Percentiles rank a stretch among this genome's conserved stretches.
phyloP scores from a whole-genome alignment of 2,888 invertebrate species.

The Bembecia ichneumoniformis region DNA sequence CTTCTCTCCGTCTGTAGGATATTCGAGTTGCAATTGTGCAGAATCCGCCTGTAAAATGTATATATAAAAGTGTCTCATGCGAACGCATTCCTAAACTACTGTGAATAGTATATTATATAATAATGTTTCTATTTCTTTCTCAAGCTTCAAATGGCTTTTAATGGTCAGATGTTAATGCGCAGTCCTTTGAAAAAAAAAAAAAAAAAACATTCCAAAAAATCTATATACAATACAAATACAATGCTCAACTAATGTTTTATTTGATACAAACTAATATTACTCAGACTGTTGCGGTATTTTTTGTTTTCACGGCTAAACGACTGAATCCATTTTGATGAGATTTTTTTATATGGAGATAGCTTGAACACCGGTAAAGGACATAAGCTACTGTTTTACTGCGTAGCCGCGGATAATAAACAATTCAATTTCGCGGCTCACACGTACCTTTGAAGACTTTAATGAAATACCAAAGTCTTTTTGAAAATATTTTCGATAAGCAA shows the following conservation, averaged over 20 bases:
- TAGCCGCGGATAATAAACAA: slow-evolving; percentile 17
- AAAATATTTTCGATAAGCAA: slow-evolving; percentile 3
- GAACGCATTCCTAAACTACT: slow-evolving; percentile 56
- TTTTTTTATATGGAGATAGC: no score
- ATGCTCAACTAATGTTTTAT: no score
- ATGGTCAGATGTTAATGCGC: no score
- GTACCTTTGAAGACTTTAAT: background rate
- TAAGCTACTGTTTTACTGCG: no score
- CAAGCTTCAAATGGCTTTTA: background rate
- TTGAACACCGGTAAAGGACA: no score
- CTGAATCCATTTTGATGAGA: no score
- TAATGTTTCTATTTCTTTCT: background rate
- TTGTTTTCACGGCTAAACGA: no score
- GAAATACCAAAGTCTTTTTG: background rate
- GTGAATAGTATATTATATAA: slow-evolving; percentile 20
- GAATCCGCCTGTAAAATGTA: background rate
- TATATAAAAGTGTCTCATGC: slow-evolving; percentile 45
- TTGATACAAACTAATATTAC: no score
- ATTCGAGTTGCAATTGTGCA: slow-evolving; percentile 21
- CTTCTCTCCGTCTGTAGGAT: slow-evolving; percentile 60
- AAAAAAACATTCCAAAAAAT: no score
- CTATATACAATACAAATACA: no score
- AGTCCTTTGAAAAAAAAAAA: no score
- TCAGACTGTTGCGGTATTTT: no score
- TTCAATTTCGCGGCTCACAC: slow-evolving; percentile 30